These are phyloP conservation scores for Melanotaenia duboulayi DNA, from an alignment of 2,113 vertebrate species.

Conservation along the genomic window DNA sequence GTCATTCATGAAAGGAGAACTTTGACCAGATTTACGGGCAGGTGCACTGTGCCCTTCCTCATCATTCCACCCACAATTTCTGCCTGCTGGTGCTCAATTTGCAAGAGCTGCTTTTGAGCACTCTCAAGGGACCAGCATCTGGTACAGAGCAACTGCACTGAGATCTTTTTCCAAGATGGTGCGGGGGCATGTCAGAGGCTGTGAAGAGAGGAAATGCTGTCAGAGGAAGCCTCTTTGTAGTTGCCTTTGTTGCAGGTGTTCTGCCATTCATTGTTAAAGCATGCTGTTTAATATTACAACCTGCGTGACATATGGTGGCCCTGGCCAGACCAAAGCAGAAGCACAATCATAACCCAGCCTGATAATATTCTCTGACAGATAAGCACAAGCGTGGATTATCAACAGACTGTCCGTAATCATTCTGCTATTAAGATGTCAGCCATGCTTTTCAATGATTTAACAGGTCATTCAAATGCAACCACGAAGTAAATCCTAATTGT, in stretches of 20 bases:
- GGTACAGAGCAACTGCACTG: slow-evolving; percentile 66
- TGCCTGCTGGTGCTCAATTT: slow-evolving; percentile 66
- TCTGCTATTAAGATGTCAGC: background rate
- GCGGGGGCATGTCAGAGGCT: slow-evolving; percentile 77
- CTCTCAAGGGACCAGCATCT: slow-evolving; percentile 62
- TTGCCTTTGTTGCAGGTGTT: slow-evolving; percentile 87
- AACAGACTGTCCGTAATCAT: background rate
- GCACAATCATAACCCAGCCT: slow-evolving; percentile 16
- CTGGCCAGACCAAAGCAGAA: slow-evolving; percentile 43
- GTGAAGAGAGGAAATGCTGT: slow-evolving; percentile 81
- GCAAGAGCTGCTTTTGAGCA: slow-evolving; percentile 68
- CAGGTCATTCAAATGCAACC: background rate
- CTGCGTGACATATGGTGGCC: slow-evolving; percentile 83
- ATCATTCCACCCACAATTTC: slow-evolving; percentile 66
- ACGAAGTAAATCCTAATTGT: background rate
- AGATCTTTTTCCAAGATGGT: slow-evolving; percentile 84
- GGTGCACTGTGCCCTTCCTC: slow-evolving; percentile 70
- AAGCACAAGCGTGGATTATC: slow-evolving; percentile 46
- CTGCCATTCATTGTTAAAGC: slow-evolving; percentile 85
- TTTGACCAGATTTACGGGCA: slow-evolving; percentile 77
- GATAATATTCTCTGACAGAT: slow-evolving; percentile 45
- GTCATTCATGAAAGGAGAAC: slow-evolving; percentile 71
- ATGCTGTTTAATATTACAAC: slow-evolving; percentile 78
- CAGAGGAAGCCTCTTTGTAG: slow-evolving; percentile 84
- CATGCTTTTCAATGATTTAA: background rate